Conservation (phyloP, 2,797 vertebrate species). For the Phrynocephalus vlangalii region DNA sequence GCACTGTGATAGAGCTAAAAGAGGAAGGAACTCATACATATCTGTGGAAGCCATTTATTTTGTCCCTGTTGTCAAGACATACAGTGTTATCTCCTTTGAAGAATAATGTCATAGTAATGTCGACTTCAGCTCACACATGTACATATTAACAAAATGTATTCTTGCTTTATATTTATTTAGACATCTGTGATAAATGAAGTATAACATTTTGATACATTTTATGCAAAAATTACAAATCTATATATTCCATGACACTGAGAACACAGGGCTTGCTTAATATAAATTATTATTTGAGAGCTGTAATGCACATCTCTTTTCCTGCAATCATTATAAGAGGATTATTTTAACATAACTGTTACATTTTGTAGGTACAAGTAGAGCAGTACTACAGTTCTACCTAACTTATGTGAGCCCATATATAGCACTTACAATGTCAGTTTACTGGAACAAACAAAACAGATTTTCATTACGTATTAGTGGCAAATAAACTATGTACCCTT, state of each 20-base stretch:
- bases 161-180: constrained; percentile 42
- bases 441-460: neutral
- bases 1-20: neutral
- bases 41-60: neutral
- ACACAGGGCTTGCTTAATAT: neutral
- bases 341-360: fast-evolving
- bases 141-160: fast-evolving
- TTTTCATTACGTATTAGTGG: constrained; percentile 31
- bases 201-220: neutral
- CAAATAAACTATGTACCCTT: constrained; percentile 17
- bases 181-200: neutral
- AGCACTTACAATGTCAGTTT: constrained; percentile 26
- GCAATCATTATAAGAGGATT: neutral
- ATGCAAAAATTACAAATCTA: constrained; percentile 19
- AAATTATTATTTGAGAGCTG: neutral
- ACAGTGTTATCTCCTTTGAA: too few relatives aligned
- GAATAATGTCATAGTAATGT: fast-evolving
- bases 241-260: constrained; percentile 3
- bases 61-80: neutral
- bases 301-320: neutral
- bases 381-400: constrained; percentile 16
- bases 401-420: constrained; percentile 7
- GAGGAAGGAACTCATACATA: neutral
- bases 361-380: fast-evolving
- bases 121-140: fast-evolving